These are phyloP conservation scores for Chlorops oryzae DNA, from an alignment of 1,140 invertebrate species.

Conservation along the genomic window DNA sequence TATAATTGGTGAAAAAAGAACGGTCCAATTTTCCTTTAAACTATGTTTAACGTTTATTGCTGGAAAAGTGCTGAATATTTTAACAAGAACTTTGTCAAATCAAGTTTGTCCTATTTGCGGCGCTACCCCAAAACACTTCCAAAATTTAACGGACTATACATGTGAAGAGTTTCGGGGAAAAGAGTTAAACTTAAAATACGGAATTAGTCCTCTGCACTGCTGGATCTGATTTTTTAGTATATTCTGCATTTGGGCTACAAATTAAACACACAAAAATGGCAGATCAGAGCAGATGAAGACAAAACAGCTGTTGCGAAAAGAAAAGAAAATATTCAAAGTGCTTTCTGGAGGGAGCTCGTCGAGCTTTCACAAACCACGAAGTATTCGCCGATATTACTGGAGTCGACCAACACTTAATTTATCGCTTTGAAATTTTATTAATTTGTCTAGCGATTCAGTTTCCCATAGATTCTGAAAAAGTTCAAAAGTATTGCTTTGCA, in stretches of 20 bases:
- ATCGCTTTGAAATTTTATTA: slow-evolving; percentile 2
- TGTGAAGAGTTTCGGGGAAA: slow-evolving; percentile 8
- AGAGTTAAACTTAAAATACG: slow-evolving; percentile 14
- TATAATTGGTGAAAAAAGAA: slow-evolving; percentile 2
- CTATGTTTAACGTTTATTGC: slow-evolving; percentile 14
- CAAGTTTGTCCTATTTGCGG: slow-evolving; percentile 17
- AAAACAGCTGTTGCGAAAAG: neutral
- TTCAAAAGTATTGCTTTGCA: slow-evolving; percentile 3
- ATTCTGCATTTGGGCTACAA: slow-evolving; percentile 15
- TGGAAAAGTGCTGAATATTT: slow-evolving; percentile 19
- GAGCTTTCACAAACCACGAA: slow-evolving; percentile 28
- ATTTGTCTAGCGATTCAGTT: slow-evolving; percentile 9
- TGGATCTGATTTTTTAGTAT: slow-evolving; percentile 19
- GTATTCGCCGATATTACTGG: slow-evolving; percentile 25
- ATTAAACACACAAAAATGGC: slow-evolving; percentile 9
- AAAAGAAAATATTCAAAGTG: slow-evolving; percentile 12
- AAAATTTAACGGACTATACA: slow-evolving; percentile 8
- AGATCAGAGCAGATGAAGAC: slow-evolving; percentile 4
- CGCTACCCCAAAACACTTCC: slow-evolving; percentile 14
- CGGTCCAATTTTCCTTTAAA: slow-evolving; percentile 10
- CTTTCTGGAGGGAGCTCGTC: slow-evolving; percentile 18
- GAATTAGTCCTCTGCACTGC: slow-evolving; percentile 16
- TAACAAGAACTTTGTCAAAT: slow-evolving; percentile 11
- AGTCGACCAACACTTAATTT: slow-evolving; percentile 22
- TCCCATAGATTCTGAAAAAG: neutral